Percentiles rank a stretch among this genome's conserved stretches.
phyloP scores from a whole-genome alignment of 2,888 invertebrate genomes.

The Thalpophila matura region DNA sequence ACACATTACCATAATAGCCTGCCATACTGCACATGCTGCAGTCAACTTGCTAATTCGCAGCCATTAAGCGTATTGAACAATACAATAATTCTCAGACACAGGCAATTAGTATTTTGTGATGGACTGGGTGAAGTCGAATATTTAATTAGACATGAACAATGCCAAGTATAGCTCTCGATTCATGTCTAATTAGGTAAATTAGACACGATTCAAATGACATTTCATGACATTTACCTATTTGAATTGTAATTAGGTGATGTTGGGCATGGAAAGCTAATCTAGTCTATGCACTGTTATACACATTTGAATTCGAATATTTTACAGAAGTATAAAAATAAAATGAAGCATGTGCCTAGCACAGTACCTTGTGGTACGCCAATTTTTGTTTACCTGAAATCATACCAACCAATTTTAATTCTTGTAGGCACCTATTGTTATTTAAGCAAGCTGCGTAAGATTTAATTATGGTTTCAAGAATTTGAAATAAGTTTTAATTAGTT shows the following conservation, averaged over 20 bases:
- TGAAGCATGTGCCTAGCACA: background rate
- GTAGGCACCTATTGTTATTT: background rate
- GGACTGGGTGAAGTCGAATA: slow-evolving; percentile 7
- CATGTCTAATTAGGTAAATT: background rate
- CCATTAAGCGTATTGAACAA: slow-evolving; percentile 14
- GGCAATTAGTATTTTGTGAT: slow-evolving; percentile 8
- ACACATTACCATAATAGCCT: background rate
- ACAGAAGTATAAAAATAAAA: background rate
- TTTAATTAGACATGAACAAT: slow-evolving; percentile 14
- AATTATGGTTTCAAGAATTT: background rate
- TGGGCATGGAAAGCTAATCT: background rate
- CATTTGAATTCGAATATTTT: background rate
- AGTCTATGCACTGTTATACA: background rate
- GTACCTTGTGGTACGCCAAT: background rate
- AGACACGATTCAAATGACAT: slow-evolving; percentile 16
- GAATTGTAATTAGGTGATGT: slow-evolving; percentile 4
- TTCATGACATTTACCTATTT: slow-evolving; percentile 2
- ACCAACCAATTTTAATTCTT: background rate
- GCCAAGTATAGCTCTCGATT: background rate
- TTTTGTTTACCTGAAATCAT: background rate
- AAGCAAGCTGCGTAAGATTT: background rate
- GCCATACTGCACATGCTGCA: background rate
- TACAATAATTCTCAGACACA: slow-evolving; percentile 17
- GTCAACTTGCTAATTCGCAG: slow-evolving; percentile 11
- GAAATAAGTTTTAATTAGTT: background rate